phyloP scores from a whole-genome alignment of 23 tunicate genomes.

The Ascidia mentula region DNA sequence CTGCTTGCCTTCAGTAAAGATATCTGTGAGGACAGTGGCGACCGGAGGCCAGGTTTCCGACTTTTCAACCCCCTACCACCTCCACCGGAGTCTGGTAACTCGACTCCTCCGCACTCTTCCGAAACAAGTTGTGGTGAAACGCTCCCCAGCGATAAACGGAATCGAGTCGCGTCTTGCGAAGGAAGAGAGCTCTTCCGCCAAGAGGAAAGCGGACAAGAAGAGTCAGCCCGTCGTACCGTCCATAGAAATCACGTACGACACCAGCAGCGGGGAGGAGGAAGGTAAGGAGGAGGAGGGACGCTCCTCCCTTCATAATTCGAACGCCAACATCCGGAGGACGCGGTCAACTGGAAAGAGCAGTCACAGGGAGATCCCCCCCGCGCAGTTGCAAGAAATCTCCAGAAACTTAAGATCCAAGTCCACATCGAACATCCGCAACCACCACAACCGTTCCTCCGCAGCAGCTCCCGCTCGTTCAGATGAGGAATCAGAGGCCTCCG shows the following conservation, averaged over 20 bases:
- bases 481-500: slow-evolving; percentile 16
- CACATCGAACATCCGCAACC: not conserved
- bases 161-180: too few species aligned
- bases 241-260: slow-evolving; percentile 68
- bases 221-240: slow-evolving; percentile 44
- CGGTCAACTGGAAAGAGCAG: not conserved
- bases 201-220: not conserved
- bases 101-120: not conserved
- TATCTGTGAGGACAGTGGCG: slow-evolving; percentile 26
- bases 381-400: not conserved
- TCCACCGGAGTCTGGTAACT: slow-evolving; percentile 11
- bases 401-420: not conserved
- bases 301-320: not conserved
- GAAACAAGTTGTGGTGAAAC: not conserved
- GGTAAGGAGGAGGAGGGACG: not conserved
- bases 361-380: not conserved
- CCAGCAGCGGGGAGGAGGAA: slow-evolving; percentile 53
- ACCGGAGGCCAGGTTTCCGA: slow-evolving; percentile 55
- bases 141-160: not conserved
- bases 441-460: too few species aligned
- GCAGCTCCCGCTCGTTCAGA: slow-evolving; percentile 9
- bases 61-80: slow-evolving; percentile 37
- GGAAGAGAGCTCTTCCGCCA: not conserved
- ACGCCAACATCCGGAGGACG: slow-evolving; percentile 11
- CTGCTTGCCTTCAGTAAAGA: slow-evolving; percentile 15